Evolutionary conservation across 2,113 vertebrate genomes (phyloP).

Genomic region (Sturnira hondurensis): DNA sequence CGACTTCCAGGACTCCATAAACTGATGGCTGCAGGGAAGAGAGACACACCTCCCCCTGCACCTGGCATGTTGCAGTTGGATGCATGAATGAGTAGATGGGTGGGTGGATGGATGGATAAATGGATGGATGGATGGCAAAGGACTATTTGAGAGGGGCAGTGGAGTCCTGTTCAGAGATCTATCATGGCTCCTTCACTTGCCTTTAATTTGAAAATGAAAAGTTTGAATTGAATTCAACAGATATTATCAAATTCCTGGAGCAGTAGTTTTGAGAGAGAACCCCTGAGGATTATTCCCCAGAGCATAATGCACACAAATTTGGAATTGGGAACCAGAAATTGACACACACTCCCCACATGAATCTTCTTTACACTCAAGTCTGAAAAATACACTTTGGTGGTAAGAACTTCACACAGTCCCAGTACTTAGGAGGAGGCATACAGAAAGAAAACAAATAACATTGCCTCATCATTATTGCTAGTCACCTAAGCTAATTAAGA

Average conservation of each 20-base stretch:
- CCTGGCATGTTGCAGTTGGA: neutral
- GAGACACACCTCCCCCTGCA: neutral
- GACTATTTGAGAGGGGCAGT: neutral
- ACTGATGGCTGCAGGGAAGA: neutral
- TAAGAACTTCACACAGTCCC: neutral
- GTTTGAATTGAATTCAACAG: neutral
- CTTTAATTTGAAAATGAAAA: conserved; percentile 33
- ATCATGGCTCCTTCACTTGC: neutral
- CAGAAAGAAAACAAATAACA: conserved; percentile 43
- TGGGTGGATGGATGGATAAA: neutral
- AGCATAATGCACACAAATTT: neutral
- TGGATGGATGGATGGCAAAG: neutral
- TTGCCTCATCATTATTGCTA: conserved; percentile 23
- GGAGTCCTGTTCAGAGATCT: neutral
- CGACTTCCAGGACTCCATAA: neutral
- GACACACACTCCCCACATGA: neutral
- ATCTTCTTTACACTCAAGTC: neutral
- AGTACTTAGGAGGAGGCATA: neutral
- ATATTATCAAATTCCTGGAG: neutral
- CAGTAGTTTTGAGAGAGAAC: neutral
- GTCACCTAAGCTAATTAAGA: conserved; percentile 45
- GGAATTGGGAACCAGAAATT: neutral
- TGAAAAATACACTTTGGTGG: conserved; percentile 4
- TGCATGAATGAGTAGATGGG: neutral
- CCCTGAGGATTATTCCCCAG: neutral